Conservation (phyloP, 2,888 invertebrate species). For the Ennomos fuscantarius region DNA sequence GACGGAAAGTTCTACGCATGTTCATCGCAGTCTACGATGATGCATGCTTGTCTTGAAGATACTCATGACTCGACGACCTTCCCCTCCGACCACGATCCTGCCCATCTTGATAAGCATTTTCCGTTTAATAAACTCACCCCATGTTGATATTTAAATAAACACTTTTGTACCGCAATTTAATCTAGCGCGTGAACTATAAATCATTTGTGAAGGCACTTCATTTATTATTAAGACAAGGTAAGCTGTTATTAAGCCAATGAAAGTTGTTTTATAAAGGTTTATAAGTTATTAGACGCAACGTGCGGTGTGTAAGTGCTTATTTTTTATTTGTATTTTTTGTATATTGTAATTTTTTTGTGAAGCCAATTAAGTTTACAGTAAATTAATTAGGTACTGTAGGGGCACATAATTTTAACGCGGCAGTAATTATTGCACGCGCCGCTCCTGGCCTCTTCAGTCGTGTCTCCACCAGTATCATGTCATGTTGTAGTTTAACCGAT, state of each 20-base stretch:
- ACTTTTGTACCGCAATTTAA: constrained; percentile 16
- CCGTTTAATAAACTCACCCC: constrained; percentile 11
- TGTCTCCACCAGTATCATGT: too few species aligned
- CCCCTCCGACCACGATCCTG: too few species aligned
- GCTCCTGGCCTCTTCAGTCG: too few species aligned
- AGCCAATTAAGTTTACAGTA: too few species aligned
- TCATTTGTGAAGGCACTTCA: constrained; percentile 11
- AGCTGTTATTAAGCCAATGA: constrained; percentile 14
- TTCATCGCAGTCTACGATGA: too few species aligned
- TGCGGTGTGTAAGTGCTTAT: not conserved
- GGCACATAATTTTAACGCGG: constrained; percentile 7
- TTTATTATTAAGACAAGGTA: constrained; percentile 11
- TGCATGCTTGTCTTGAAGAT: too few species aligned
- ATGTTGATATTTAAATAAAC: constrained; percentile 12
- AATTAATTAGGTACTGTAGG: too few species aligned
- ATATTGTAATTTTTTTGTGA: too few species aligned
- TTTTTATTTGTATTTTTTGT: not conserved
- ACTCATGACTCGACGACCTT: too few species aligned
- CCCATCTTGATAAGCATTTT: not conserved
- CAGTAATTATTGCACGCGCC: too few species aligned
- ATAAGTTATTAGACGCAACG: constrained; percentile 3
- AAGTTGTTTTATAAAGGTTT: constrained; percentile 5
- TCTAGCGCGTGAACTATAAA: constrained; percentile 19
- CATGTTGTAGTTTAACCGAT: too few species aligned
- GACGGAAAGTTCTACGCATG: too few species aligned